Evolutionary conservation across 2,888 invertebrate species (phyloP).

Genomic region (Arge pagana): DNA sequence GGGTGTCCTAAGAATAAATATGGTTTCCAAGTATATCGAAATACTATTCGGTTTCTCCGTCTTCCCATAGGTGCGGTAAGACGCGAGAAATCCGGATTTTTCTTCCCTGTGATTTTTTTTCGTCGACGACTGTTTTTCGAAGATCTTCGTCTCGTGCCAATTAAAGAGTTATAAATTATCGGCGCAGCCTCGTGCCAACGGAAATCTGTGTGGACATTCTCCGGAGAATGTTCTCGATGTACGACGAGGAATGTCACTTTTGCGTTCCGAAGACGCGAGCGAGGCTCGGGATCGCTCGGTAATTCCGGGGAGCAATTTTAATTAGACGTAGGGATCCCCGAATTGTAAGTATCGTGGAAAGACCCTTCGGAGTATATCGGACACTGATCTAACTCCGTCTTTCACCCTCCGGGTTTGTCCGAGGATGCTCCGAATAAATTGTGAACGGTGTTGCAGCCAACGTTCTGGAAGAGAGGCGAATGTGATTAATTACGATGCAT

Average conservation of each 20-base stretch:
- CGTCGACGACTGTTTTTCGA: no score
- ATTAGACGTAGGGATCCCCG: slow-evolving; percentile 2
- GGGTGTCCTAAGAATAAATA: slow-evolving; percentile 41
- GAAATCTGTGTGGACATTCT: no score
- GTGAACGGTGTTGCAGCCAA: no score
- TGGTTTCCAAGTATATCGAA: slow-evolving; percentile 45
- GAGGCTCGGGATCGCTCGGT: not conserved
- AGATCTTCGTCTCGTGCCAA: not conserved
- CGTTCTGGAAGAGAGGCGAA: no score
- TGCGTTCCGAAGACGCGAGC: not conserved
- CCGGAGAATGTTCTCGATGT: slow-evolving; percentile 5
- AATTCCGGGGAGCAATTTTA: slow-evolving; percentile 10
- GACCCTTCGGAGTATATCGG: no score
- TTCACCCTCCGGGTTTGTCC: no score
- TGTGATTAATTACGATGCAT: no score
- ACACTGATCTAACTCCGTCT: no score
- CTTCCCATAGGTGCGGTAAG: not conserved
- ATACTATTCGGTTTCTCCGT: not conserved
- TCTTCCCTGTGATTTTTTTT: not conserved
- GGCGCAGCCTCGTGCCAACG: not conserved
- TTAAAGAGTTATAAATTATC: not conserved
- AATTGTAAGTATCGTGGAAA: no score
- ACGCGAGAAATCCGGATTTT: slow-evolving; percentile 2
- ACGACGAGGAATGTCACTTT: not conserved
- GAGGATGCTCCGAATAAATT: no score